phyloP scores from a whole-genome alignment of 1,140 invertebrate genomes.

The Delia radicum region DNA sequence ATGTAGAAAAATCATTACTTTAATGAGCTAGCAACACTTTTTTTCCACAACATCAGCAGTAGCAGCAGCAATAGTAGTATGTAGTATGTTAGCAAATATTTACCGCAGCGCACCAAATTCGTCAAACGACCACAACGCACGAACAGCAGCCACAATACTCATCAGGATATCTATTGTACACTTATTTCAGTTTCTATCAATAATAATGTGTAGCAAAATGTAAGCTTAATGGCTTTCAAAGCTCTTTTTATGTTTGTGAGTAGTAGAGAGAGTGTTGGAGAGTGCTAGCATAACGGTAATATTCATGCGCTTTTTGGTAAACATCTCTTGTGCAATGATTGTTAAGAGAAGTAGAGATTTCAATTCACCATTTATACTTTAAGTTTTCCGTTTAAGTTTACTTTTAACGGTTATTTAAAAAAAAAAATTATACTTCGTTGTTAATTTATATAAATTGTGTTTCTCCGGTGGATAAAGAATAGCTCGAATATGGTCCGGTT shows the following conservation, averaged over 20 bases:
- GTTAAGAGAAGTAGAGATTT: background rate
- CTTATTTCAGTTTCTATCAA: background rate
- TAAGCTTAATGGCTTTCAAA: background rate
- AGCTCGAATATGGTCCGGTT: too few species aligned
- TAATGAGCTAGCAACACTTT: conserved; percentile 23
- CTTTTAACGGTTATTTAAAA: too few species aligned
- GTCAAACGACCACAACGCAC: conserved; percentile 31
- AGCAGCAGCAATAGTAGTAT: conserved; percentile 2
- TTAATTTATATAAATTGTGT: too few species aligned
- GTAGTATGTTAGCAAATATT: conserved; percentile 9
- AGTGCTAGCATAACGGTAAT: background rate
- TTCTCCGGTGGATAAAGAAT: too few species aligned
- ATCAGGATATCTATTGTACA: conserved; percentile 18
- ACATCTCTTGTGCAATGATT: background rate
- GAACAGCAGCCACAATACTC: conserved; percentile 30
- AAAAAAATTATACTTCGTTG: too few species aligned
- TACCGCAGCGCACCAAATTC: conserved; percentile 28
- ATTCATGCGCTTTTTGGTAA: background rate
- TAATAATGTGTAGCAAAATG: background rate
- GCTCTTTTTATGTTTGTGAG: background rate
- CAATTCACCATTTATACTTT: too few species aligned
- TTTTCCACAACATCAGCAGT: conserved; percentile 28
- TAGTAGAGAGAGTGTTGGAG: background rate
- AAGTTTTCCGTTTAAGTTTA: too few species aligned
- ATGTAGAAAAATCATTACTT: conserved; percentile 23